These are phyloP conservation scores for Drosophila setosimentum DNA, from an alignment of 2,888 invertebrate species.

Conservation along the genomic window DNA sequence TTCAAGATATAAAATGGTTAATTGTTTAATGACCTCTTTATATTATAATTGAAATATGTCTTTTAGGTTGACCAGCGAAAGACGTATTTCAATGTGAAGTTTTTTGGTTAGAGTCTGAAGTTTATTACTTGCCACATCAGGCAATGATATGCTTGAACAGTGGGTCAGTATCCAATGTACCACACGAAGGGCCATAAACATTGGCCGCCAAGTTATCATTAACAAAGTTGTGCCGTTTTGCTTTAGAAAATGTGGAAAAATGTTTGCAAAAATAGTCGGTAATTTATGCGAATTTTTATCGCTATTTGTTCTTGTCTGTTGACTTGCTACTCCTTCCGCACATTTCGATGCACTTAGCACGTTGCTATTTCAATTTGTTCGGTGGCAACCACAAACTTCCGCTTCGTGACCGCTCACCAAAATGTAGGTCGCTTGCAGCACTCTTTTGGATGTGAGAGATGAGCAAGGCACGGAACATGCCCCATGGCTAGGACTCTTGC, in stretches of 20 bases:
- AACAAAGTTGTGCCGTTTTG: neutral
- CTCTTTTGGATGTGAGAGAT: neutral
- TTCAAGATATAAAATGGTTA: neutral
- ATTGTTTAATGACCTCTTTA: neutral
- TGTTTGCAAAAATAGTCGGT: neutral
- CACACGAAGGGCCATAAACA: neutral
- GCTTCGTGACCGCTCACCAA: constrained; percentile 47
- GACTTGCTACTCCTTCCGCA: constrained; percentile 5
- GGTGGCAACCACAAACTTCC: constrained; percentile 48
- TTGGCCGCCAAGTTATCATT: neutral
- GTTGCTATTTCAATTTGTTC: constrained; percentile 41
- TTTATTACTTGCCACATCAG: neutral
- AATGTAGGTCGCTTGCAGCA: constrained; percentile 22
- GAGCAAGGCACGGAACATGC: neutral
- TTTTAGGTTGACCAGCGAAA: too few species aligned
- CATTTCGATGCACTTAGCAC: constrained; percentile 34
- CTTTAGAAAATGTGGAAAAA: neutral
- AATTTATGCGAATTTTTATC: constrained; percentile 25
- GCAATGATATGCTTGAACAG: neutral
- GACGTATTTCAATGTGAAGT: too few species aligned
- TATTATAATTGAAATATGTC: neutral
- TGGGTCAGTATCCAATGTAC: neutral
- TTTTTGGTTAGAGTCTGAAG: neutral
- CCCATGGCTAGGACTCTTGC: neutral
- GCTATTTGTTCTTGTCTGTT: constrained; percentile 18